Evolutionary conservation across 2,113 vertebrate genomes (phyloP).

Genomic region (Tachysurus vachellii): DNA sequence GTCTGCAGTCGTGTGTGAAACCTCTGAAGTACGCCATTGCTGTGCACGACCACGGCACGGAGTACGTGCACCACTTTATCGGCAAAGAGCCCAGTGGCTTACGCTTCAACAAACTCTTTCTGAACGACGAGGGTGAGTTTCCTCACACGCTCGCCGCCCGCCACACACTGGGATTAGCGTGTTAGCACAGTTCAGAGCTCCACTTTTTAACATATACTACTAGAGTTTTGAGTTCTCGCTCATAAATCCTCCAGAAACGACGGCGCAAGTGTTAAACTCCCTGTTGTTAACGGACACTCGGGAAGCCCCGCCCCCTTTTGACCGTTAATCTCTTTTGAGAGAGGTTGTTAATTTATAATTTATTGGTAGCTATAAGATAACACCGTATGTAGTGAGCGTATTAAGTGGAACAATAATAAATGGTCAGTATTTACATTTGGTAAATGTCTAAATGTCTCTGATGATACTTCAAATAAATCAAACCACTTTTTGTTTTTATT

Average conservation of each 20-base stretch:
- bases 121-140: conserved; percentile 92
- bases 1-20: conserved; percentile 96
- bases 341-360: background rate
- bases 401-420: background rate
- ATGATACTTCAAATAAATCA: background rate
- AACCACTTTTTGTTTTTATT: background rate
- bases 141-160: background rate
- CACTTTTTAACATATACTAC: background rate
- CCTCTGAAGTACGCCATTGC: conserved; percentile 95
- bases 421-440: background rate
- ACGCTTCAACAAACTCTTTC: conserved; percentile 95
- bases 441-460: background rate
- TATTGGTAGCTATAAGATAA: background rate
- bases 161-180: background rate
- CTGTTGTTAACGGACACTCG: background rate
- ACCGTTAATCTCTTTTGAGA: background rate
- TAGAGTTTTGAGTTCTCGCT: background rate
- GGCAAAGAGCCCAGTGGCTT: conserved; percentile 97
- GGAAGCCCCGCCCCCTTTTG: background rate
- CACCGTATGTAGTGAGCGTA: background rate
- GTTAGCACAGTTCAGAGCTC: background rate
- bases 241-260: background rate
- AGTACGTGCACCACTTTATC: conserved; percentile 93
- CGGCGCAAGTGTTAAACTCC: background rate
- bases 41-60: conserved; percentile 91